These are phyloP conservation scores for Charanyca ferruginea DNA, from an alignment of 2,888 invertebrate species.

Conservation along the genomic window DNA sequence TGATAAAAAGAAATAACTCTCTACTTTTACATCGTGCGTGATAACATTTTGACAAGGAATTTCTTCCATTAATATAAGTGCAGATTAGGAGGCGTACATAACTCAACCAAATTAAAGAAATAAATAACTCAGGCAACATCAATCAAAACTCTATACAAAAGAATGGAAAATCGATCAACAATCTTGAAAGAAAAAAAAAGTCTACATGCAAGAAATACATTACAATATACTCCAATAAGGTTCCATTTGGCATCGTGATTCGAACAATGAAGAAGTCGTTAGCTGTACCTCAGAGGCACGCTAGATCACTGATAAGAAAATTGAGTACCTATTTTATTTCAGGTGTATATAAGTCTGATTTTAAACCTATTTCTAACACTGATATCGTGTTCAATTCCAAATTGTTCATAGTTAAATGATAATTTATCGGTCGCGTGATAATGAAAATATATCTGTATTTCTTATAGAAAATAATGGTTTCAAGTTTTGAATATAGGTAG, in stretches of 20 bases:
- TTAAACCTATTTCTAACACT: conserved; percentile 1
- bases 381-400: neutral
- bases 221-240: conserved; percentile 24
- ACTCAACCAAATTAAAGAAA: neutral
- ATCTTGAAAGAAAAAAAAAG: conserved; percentile 2
- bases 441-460: conserved; percentile 4
- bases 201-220: conserved; percentile 43
- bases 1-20: too few species aligned
- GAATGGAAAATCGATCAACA: neutral
- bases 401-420: neutral
- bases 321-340: conserved; percentile 12
- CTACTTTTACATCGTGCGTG: neutral
- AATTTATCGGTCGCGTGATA: conserved; percentile 22
- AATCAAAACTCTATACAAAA: conserved; percentile 20
- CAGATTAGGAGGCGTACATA: neutral
- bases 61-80: neutral
- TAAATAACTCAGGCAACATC: conserved; percentile 7
- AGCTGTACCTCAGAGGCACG: conserved; percentile 18
- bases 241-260: conserved; percentile 30
- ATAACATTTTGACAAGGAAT: too few species aligned
- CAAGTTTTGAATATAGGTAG: neutral
- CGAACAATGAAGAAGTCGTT: conserved; percentile 36
- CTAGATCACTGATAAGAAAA: conserved; percentile 24
- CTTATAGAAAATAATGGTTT: neutral
- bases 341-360: conserved; percentile 4